Conservation (phyloP, 2,888 invertebrate species). For the Mamestra brassicae region DNA sequence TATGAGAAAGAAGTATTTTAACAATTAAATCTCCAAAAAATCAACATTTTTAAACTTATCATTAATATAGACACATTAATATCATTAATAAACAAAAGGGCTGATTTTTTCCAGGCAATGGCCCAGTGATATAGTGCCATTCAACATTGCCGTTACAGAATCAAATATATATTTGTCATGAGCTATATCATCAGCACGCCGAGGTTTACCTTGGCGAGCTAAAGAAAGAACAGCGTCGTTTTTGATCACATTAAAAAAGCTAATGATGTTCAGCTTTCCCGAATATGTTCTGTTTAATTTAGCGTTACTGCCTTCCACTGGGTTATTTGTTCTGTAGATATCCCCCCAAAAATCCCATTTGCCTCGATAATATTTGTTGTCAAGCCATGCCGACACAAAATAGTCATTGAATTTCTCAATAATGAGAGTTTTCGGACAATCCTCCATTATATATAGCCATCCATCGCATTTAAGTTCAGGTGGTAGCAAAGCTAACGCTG, state of each 20-base stretch:
- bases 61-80: conserved; percentile 10
- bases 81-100: conserved; percentile 34
- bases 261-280: conserved; percentile 39
- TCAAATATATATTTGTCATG: conserved; percentile 28
- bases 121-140: conserved; percentile 30
- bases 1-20: conserved; percentile 24
- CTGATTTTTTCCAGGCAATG: conserved; percentile 27
- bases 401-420: conserved; percentile 28
- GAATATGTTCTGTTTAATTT: conserved; percentile 41
- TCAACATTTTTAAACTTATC: conserved; percentile 24
- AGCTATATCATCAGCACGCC: conserved; percentile 29
- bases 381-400: conserved; percentile 35
- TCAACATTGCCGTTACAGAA: conserved; percentile 31
- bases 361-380: conserved; percentile 20
- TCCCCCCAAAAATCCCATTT: conserved; percentile 42
- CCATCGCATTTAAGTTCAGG: too few relatives aligned
- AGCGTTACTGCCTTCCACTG: conserved; percentile 38
- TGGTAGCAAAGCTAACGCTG: too few relatives aligned
- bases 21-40: conserved; percentile 27
- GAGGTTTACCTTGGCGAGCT: conserved; percentile 30
- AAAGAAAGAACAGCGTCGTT: conserved; percentile 37
- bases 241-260: conserved; percentile 41
- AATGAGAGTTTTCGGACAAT: background rate
- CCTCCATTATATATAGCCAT: background rate
- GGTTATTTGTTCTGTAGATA: conserved; percentile 40